Percentiles rank a stretch among this genome's conserved stretches.
phyloP scores from a whole-genome alignment of 2,888 invertebrate genomes.

The Ctenicera cuprea region DNA sequence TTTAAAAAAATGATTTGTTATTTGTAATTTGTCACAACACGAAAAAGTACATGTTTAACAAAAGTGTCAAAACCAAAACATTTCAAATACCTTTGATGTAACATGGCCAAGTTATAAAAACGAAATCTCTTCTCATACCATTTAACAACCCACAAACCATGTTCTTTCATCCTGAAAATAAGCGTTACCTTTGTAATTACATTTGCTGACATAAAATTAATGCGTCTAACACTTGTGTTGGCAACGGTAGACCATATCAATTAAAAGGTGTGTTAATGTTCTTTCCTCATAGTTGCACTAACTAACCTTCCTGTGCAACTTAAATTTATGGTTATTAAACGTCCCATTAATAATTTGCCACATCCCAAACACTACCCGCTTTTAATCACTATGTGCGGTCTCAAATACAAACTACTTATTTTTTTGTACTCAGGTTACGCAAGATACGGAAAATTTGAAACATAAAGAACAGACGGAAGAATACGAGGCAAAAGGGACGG shows the following conservation, averaged over 20 bases:
- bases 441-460: constrained; percentile 68
- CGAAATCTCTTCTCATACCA: no score
- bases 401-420: not conserved
- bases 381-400: not conserved
- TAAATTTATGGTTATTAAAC: constrained; percentile 34
- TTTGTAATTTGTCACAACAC: no score
- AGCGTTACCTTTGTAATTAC: constrained; percentile 26
- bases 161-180: constrained; percentile 23
- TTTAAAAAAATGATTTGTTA: no score
- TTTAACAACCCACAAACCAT: not conserved
- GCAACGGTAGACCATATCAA: constrained; percentile 64
- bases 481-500: constrained; percentile 68
- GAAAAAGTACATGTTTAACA: no score
- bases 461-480: constrained; percentile 68
- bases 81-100: no score
- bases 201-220: constrained; percentile 53
- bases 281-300: constrained; percentile 46
- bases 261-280: constrained; percentile 65
- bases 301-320: constrained; percentile 6
- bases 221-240: constrained; percentile 60
- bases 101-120: no score
- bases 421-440: constrained; percentile 64
- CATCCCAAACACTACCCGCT: not conserved
- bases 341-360: constrained; percentile 25
- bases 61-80: no score